These are phyloP conservation scores for Tenebrosternarchus preto DNA, from an alignment of 2,113 vertebrate genomes.

Conservation along the genomic window DNA sequence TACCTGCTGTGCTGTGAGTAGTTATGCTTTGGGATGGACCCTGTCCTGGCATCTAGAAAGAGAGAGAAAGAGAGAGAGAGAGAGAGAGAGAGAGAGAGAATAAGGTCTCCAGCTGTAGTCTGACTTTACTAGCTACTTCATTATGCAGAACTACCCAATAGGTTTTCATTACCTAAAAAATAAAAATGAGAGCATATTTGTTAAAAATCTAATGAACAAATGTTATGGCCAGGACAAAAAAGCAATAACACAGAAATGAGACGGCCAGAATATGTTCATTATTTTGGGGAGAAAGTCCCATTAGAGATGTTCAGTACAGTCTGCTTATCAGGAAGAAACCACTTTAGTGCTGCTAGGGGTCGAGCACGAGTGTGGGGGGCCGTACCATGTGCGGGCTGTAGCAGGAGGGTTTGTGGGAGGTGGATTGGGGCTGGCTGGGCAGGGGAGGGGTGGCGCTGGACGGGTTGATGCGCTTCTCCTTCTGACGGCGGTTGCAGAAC, in stretches of 20 bases:
- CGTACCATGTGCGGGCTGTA: conserved; percentile 81
- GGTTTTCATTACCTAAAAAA: too few species aligned
- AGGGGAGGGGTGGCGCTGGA: conserved; percentile 82
- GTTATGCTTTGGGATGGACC: conserved; percentile 82
- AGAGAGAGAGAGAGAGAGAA: neutral
- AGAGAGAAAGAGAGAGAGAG: conserved; percentile 47
- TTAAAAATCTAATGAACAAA: neutral
- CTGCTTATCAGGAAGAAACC: conserved; percentile 44
- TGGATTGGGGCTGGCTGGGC: conserved; percentile 76
- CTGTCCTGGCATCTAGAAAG: conserved; percentile 73
- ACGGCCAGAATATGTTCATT: conserved; percentile 10
- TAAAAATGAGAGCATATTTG: neutral
- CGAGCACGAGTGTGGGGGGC: conserved; percentile 16
- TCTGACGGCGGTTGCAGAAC: conserved; percentile 93
- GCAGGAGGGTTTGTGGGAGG: conserved; percentile 80
- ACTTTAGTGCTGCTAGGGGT: conserved; percentile 14
- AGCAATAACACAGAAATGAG: neutral
- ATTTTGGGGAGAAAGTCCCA: conserved; percentile 1
- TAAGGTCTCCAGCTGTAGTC: neutral
- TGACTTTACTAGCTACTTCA: neutral
- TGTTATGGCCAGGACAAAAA: too few species aligned
- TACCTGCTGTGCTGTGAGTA: conserved; percentile 88
- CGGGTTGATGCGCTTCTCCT: conserved; percentile 91
- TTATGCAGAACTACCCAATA: neutral
- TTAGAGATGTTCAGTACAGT: conserved; percentile 24